Evolutionary conservation across 1,140 invertebrate species (phyloP).

Genomic region (Rhopalosiphum padi): DNA sequence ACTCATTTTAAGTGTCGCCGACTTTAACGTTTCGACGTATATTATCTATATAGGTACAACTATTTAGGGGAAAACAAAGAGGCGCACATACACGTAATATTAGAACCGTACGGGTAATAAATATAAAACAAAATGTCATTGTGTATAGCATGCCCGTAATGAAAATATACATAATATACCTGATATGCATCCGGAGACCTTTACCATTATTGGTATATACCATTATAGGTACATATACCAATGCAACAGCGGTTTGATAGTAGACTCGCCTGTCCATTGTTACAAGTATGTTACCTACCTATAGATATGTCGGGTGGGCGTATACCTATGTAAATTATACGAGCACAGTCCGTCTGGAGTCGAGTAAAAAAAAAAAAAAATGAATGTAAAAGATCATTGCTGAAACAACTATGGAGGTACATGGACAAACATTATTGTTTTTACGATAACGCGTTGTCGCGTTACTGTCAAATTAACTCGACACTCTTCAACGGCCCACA

Average conservation of each 20-base stretch:
- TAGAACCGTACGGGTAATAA: background rate
- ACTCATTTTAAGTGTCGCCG: background rate
- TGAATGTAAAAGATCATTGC: background rate
- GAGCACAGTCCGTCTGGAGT: background rate
- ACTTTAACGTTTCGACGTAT: background rate
- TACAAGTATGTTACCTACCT: background rate
- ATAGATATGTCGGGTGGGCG: background rate
- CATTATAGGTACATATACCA: background rate
- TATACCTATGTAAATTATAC: background rate
- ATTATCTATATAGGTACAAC: background rate
- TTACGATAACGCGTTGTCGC: background rate
- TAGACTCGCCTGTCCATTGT: background rate
- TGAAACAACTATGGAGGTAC: background rate
- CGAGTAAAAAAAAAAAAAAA: background rate
- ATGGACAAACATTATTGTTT: background rate
- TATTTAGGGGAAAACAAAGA: background rate
- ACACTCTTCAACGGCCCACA: background rate
- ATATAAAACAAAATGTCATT: background rate
- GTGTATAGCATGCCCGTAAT: background rate
- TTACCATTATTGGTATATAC: background rate
- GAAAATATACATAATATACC: background rate
- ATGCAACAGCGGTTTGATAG: background rate
- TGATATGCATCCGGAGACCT: background rate
- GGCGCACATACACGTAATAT: background rate
- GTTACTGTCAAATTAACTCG: conserved; percentile 24